phyloP scores from a whole-genome alignment of 2,797 vertebrate genomes.

The Enteromius afrohamiltoni region DNA sequence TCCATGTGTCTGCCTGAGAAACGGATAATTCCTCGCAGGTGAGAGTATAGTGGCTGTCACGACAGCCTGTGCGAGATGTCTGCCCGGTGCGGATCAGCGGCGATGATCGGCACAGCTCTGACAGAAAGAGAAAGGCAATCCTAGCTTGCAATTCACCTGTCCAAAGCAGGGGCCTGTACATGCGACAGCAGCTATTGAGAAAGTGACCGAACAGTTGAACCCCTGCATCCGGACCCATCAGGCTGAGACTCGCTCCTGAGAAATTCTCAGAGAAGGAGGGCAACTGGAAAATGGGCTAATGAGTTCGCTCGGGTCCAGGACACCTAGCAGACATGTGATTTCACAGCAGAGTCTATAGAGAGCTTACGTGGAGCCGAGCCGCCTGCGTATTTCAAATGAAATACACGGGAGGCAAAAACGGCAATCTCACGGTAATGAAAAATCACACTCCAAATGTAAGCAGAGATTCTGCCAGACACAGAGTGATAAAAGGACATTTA shows the following conservation, averaged over 20 bases:
- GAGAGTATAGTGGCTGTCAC: conserved; percentile 8
- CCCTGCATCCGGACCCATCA: conserved; percentile 18
- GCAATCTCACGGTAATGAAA: conserved; percentile 33
- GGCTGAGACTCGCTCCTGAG: background rate
- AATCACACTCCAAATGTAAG: conserved; percentile 19
- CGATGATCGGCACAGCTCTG: conserved; percentile 23
- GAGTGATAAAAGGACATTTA: conserved; percentile 33
- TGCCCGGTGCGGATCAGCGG: conserved; percentile 38
- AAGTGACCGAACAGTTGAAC: conserved; percentile 24
- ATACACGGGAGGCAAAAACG: conserved; percentile 15
- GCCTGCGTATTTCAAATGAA: background rate
- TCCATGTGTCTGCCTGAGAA: background rate
- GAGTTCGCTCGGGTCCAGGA: conserved; percentile 3
- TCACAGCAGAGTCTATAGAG: conserved; percentile 3
- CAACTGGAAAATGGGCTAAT: conserved; percentile 32
- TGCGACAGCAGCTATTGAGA: conserved; percentile 26
- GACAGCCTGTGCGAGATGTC: conserved; percentile 10
- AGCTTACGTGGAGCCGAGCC: background rate
- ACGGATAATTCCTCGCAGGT: conserved; percentile 4
- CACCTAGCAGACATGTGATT: conserved; percentile 16
- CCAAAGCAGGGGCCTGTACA: conserved; percentile 13
- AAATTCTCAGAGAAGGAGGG: background rate
- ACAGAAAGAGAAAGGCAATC: conserved; percentile 34
- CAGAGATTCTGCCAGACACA: conserved; percentile 19
- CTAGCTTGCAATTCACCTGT: conserved; percentile 26